Evolutionary conservation across 2,888 invertebrate genomes (phyloP).

Genomic region (Cacoxenus indagator): DNA sequence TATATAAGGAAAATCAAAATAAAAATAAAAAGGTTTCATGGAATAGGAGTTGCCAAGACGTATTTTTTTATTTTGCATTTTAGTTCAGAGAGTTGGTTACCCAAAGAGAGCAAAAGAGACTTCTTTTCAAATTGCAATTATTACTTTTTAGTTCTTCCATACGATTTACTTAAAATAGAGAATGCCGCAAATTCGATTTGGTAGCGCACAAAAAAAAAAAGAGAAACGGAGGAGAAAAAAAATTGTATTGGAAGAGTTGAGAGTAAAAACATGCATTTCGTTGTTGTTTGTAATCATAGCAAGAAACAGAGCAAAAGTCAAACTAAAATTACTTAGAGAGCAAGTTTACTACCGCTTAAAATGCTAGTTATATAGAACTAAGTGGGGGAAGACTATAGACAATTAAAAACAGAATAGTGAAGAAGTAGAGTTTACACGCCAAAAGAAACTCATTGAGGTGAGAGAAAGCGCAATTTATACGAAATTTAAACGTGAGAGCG

Average conservation of each 20-base stretch:
- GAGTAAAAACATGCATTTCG: slow-evolving; percentile 1
- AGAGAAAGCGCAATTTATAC: slow-evolving; percentile 5
- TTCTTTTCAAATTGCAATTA: slow-evolving; percentile 55
- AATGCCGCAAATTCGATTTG: neutral
- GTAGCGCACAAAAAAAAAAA: neutral
- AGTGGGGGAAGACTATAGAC: neutral
- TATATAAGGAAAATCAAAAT: slow-evolving; percentile 15
- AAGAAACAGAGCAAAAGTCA: neutral
- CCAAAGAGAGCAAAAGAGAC: slow-evolving; percentile 38
- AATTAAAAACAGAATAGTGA: neutral
- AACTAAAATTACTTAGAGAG: slow-evolving; percentile 8
- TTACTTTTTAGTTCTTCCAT: neutral
- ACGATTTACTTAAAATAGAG: neutral
- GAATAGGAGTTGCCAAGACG: slow-evolving; percentile 22
- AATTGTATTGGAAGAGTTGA: neutral
- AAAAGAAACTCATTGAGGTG: neutral
- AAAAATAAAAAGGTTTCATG: slow-evolving; percentile 20
- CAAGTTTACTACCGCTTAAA: neutral
- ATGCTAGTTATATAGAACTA: neutral
- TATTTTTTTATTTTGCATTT: slow-evolving; percentile 6
- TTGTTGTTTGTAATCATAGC: too few species aligned
- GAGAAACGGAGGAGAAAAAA: neutral
- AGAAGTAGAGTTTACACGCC: neutral
- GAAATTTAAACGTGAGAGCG: neutral
- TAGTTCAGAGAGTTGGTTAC: slow-evolving; percentile 35